These are phyloP conservation scores for zebrafish (Danio rerio) DNA, from an alignment of 2,113 vertebrate genomes.

Conservation along the genomic window DNA sequence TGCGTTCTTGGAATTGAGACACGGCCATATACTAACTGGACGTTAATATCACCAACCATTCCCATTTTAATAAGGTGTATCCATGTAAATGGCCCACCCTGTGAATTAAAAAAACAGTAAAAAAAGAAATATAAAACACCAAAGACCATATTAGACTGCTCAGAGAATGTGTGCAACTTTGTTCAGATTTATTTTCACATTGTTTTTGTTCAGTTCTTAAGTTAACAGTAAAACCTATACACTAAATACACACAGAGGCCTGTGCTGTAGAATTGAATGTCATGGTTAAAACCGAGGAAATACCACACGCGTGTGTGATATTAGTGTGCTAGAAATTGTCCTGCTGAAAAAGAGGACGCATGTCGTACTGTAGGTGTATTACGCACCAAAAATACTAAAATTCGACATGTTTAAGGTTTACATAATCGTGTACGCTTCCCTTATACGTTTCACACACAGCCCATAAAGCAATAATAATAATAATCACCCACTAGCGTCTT, in stretches of 20 bases:
- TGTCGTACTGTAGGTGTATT: not conserved
- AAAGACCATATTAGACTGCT: not conserved
- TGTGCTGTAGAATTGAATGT: slow-evolving; percentile 50
- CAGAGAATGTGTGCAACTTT: not conserved
- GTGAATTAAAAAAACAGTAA: no score
- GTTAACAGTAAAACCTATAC: slow-evolving; percentile 1
- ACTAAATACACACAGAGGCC: not conserved
- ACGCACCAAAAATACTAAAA: slow-evolving; percentile 61
- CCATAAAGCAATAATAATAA: slow-evolving; percentile 50
- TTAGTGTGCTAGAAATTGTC: slow-evolving; percentile 64
- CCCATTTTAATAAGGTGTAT: no score
- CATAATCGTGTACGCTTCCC: slow-evolving; percentile 61
- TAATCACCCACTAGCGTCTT: slow-evolving; percentile 59
- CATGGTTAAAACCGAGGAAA: slow-evolving; percentile 67
- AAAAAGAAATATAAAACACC: no score
- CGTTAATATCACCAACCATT: no score
- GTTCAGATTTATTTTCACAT: not conserved
- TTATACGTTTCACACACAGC: slow-evolving; percentile 58
- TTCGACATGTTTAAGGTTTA: slow-evolving; percentile 38
- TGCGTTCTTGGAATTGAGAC: no score
- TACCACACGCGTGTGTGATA: slow-evolving; percentile 54
- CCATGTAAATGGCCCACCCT: no score
- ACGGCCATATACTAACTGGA: no score
- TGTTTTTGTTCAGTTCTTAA: not conserved
- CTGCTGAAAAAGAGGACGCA: slow-evolving; percentile 18